A percentile compares a stretch with the other conserved stretches of the same genome.
Evolutionary conservation across 2,113 vertebrate species (phyloP).

Genomic region (Rissa tridactyla): DNA sequence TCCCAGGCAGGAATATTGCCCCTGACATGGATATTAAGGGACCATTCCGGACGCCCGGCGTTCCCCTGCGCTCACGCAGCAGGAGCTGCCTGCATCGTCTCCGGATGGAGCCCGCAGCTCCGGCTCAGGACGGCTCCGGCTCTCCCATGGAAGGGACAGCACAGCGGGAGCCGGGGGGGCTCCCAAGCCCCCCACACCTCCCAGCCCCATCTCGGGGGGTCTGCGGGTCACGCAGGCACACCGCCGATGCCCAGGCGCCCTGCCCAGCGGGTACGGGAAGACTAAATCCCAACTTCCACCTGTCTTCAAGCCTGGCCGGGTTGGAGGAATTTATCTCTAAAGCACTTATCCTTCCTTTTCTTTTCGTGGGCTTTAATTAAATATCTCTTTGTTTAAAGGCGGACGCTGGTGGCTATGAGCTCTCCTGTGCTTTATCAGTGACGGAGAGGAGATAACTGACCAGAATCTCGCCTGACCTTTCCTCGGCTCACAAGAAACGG

Average conservation of each 20-base stretch:
- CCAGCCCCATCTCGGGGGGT: rapidly evolving
- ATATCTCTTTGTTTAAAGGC: slow-evolving; percentile 67
- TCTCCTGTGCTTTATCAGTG: slow-evolving; percentile 65
- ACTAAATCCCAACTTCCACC: background rate
- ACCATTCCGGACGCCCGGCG: rapidly evolving
- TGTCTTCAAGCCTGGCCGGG: background rate
- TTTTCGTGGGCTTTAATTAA: slow-evolving; percentile 35
- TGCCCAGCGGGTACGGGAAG: background rate
- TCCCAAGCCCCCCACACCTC: rapidly evolving
- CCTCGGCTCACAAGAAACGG: slow-evolving; percentile 29
- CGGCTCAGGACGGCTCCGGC: rapidly evolving
- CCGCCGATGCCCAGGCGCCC: background rate
- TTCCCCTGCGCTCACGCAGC: rapidly evolving
- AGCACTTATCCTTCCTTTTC: slow-evolving; percentile 16
- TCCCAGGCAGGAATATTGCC: background rate
- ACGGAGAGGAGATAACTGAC: slow-evolving; percentile 72
- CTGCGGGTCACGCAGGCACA: rapidly evolving
- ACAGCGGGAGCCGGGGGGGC: rapidly evolving
- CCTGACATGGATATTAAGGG: rapidly evolving
- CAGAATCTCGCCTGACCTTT: slow-evolving; percentile 67
- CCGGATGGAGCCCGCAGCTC: background rate
- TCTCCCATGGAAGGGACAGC: rapidly evolving
- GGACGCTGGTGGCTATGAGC: slow-evolving; percentile 44
- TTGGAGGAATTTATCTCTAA: background rate
- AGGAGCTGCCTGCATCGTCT: background rate